Base-by-base conservation (phyloP, 2,888 invertebrate genomes). In the Enchytraeus crypticus region DNA sequence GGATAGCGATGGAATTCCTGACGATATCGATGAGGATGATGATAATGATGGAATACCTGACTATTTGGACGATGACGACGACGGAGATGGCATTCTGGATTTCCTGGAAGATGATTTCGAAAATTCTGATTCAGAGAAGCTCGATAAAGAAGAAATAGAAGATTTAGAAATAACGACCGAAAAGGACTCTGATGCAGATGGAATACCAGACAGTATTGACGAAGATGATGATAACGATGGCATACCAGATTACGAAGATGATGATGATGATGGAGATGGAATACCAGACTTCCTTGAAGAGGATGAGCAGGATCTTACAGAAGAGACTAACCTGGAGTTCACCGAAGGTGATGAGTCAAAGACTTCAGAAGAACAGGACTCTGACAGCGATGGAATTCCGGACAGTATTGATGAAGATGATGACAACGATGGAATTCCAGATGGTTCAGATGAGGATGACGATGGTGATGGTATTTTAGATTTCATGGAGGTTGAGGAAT, bases 201-300 rank as follows among this genome's bases (percentile, higher is more conserved):
- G 21, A 53, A 63, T 46, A 34, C 63, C 66, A 18, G 68, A 71
- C 53, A 11, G 58, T 29, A 34, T 59, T 18, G 68, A 66, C 54
- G 57, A 64, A 18, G 66, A 63, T 46, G 62, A 59, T 55, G 66
- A 64, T 59, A 61, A 61, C 53, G 66, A 66, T 63, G 64, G 63
- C 29, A 59, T 53, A 34, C 55, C 59, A n/a, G 62, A 58, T 53
- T 60, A 58, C 29, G 14, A 51, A 27, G 59, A 62, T 54, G 45
- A 62, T 18, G 66, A 64, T 38, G 60, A 68, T 32, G 64, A 66
- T 23, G 72, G 71, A 18, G 73, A 75, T 62, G 75, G 75, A 5
- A 73, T 75, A 27, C 72, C 73, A 0, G 60, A 60, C 38, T 60
- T 57, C 23, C 26, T n/a, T 32, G 43, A 27, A 18, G 51, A 60